Conservation (phyloP, 2,113 vertebrate species). For the Odocoileus hemionus region DNA sequence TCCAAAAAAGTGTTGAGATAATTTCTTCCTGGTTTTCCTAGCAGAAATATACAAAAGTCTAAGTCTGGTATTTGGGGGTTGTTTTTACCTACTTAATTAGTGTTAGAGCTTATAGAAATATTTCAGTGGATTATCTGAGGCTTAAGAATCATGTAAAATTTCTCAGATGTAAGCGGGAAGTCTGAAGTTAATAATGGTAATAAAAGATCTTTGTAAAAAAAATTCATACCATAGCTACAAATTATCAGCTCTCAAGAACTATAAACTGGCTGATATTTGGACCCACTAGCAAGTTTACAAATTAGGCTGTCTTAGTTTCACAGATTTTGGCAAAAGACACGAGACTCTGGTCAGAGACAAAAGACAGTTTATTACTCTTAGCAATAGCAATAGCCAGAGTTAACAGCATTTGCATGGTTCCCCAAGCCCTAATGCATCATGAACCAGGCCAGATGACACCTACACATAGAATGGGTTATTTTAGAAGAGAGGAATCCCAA, state of each 20-base stretch:
- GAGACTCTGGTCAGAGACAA: neutral
- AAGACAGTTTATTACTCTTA: neutral
- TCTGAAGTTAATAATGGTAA: slow-evolving; percentile 53
- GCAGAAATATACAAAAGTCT: slow-evolving; percentile 65
- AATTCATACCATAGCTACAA: slow-evolving; percentile 15
- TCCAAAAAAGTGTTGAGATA: neutral
- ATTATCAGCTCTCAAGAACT: neutral
- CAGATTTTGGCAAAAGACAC: neutral
- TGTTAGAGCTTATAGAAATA: slow-evolving; percentile 66
- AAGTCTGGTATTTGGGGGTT: neutral
- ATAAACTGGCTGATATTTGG: neutral
- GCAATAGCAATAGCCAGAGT: neutral
- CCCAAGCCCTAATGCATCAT: neutral
- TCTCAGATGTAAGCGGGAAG: slow-evolving; percentile 16
- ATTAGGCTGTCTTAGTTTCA: neutral
- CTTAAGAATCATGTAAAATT: slow-evolving; percentile 66
- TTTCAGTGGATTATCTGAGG: slow-evolving; percentile 70
- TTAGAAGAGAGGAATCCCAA: neutral
- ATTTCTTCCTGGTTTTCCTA: slow-evolving; percentile 36
- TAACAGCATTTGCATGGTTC: neutral
- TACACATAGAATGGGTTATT: neutral
- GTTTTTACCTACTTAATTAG: slow-evolving; percentile 44
- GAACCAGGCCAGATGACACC: neutral
- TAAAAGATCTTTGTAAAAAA: slow-evolving; percentile 48
- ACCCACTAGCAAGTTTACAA: neutral